These are phyloP conservation scores for Dichetophora obliterata DNA, from an alignment of 2,888 invertebrate species.

Conservation along the genomic window DNA sequence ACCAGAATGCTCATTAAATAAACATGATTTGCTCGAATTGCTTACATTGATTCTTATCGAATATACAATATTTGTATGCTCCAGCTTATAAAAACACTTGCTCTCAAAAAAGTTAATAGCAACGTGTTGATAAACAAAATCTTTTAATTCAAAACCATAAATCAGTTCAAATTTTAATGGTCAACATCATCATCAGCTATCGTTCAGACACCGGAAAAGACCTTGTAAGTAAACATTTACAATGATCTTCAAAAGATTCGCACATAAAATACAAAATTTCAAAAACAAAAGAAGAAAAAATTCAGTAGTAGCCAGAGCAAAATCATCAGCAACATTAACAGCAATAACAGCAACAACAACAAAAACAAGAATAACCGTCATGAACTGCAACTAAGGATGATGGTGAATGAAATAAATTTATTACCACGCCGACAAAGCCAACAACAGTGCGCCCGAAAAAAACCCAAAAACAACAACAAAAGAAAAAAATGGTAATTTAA, in stretches of 20 bases:
- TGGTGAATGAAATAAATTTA: slow-evolving; percentile 13
- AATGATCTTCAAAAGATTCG: slow-evolving; percentile 26
- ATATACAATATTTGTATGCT: no score
- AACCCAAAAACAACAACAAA: not conserved
- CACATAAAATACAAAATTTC: slow-evolving; percentile 5
- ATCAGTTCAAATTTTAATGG: not conserved
- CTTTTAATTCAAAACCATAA: not conserved
- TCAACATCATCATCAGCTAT: slow-evolving; percentile 11
- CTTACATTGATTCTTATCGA: no score
- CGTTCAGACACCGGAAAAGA: slow-evolving; percentile 19
- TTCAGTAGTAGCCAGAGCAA: not conserved
- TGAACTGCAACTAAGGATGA: not conserved
- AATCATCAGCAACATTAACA: not conserved
- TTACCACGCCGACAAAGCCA: slow-evolving; percentile 7
- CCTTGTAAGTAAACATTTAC: slow-evolving; percentile 5
- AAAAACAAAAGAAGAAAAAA: not conserved
- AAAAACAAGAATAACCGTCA: not conserved
- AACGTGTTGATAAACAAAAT: slow-evolving; percentile 1
- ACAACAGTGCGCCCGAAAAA: not conserved
- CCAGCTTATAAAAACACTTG: no score
- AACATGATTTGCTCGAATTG: no score
- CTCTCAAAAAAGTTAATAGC: not conserved
- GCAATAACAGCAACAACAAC: not conserved
- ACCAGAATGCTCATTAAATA: no score
- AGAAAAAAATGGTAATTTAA: not conserved